Base-by-base conservation (phyloP, 2,888 invertebrate species). In the Drosophila melanocephala region DNA sequence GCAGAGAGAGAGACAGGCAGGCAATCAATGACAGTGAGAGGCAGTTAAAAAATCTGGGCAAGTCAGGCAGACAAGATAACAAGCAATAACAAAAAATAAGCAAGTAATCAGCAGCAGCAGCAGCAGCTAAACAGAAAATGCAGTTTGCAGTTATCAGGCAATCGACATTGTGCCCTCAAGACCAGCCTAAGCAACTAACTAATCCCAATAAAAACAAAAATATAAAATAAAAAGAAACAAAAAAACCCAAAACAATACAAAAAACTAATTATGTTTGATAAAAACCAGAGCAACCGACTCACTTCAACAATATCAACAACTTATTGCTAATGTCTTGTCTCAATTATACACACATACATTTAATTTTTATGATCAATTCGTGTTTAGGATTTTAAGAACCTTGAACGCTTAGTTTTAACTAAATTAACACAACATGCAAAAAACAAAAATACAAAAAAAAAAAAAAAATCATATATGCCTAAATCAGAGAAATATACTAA, bases 331-430 rank as follows among this genome's bases (percentile, higher is more conserved):
- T 80, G 81, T 81, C 81, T 68, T 79, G 77, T 79, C 81, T 73
- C 57, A 32, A 75, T 64, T 85, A 79, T 64, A 75, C 67, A 44
- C 44, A 58, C 69, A 66, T 68, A 82, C 77, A 77, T 69, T 78
- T 81, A 83, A 84, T 81, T 83, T 71, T 77, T 81, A 88, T 70
- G 68, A 88, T 77, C 72, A 70, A 84, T 86, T 86, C 86, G 84
- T 88, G 89, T 86, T 80, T 89, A 87, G 87, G 87, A 84, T 81
- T 57, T 75, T 89, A 87, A 89, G 89, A 79, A 86, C 67, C 83
- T 82, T 77, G 81, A 89, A 89, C 78, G 81, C 86, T 81, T 88
- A 88, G 90, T 86, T 89, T 88, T 88, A 88, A 89, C 81, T 78
- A 81, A 87, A 86, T 79, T 87, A 87, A 85, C 80, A 81, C 64